Conservation (phyloP, 2,113 vertebrate genomes). For the Fregetta grallaria region DNA sequence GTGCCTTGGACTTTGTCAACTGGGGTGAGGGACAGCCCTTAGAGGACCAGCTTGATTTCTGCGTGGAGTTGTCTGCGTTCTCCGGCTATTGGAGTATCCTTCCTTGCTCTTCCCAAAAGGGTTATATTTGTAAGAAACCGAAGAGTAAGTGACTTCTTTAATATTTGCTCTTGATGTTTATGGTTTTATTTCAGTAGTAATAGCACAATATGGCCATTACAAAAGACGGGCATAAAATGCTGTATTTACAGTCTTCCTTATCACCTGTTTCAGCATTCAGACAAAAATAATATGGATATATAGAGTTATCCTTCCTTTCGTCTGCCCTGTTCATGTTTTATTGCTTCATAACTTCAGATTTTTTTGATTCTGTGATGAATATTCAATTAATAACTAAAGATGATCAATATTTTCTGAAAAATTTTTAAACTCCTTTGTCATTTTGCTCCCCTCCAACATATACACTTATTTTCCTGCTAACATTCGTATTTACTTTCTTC, state of each 20-base stretch:
- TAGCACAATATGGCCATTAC: background rate
- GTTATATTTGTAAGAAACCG: slow-evolving; percentile 86
- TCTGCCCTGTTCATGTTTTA: background rate
- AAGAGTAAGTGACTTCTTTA: slow-evolving; percentile 78
- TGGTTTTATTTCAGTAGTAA: background rate
- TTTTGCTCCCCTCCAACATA: background rate
- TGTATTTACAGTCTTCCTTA: background rate
- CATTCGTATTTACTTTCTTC: background rate
- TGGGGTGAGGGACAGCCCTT: slow-evolving; percentile 77
- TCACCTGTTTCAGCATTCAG: background rate
- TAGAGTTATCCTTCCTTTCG: background rate
- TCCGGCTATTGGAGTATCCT: slow-evolving; percentile 76
- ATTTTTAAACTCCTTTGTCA: background rate
- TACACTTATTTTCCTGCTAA: background rate
- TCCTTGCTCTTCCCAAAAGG: slow-evolving; percentile 76
- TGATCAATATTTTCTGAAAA: background rate
- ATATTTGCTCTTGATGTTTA: background rate
- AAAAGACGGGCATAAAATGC: rapidly evolving
- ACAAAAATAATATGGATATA: background rate
- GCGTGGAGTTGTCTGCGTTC: slow-evolving; percentile 74
- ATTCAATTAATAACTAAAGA: background rate
- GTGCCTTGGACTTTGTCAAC: slow-evolving; percentile 82
- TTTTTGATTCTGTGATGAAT: background rate
- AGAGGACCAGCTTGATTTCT: slow-evolving; percentile 55
- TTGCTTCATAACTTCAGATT: background rate